Base-by-base conservation (phyloP, 2,113 vertebrate genomes). In the Bucco capensis region DNA sequence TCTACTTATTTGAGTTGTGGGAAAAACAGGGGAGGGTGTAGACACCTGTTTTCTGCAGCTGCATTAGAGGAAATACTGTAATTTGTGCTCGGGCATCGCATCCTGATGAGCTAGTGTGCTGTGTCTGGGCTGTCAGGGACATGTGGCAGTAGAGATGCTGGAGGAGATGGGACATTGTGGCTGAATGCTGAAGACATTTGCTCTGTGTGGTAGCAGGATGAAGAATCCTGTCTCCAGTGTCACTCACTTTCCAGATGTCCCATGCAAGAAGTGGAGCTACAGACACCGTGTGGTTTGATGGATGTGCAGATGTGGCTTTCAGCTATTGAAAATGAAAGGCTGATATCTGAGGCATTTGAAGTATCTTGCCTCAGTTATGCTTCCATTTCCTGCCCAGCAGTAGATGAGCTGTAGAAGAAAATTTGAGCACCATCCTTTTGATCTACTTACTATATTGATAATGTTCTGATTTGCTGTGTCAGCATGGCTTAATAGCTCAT, bases 271-370 rank as follows among this genome's bases (percentile, higher is more conserved):
- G 83, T 81, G 47, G 62, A 75, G 50, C 65, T 62, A 7, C 37
- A 82, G 58, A 79, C 85, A 83, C 2, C 0, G 1, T 80, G 89
- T 0, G 14, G 62, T 90, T 86, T 76, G 69, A 57, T 57, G 54
- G 67, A 35, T 79, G 81, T 10, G 33, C 88, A 83, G 88, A 94
- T 95, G 86, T 87, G 90, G 56, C 50, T 93, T 90, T 83, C 71
- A 83, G 86, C 90, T 94, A 78, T 49, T 89, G 81, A 30, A 79
- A 86, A 84, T 54, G 35, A 90, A 85, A 79, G 77, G 58, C 77
- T 90, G 83, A 35, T 76, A 82, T 61, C 81, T 66, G 58, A 89
- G 84, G 71, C 67, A 60, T 95, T 74, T 88, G 86, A 83, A 80
- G 61, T 61, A 53, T 90, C 73, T 72, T 74, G 54, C 81, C 56